Conservation (phyloP, 2,797 vertebrate species). For the Phrynocephalus vlangalii region DNA sequence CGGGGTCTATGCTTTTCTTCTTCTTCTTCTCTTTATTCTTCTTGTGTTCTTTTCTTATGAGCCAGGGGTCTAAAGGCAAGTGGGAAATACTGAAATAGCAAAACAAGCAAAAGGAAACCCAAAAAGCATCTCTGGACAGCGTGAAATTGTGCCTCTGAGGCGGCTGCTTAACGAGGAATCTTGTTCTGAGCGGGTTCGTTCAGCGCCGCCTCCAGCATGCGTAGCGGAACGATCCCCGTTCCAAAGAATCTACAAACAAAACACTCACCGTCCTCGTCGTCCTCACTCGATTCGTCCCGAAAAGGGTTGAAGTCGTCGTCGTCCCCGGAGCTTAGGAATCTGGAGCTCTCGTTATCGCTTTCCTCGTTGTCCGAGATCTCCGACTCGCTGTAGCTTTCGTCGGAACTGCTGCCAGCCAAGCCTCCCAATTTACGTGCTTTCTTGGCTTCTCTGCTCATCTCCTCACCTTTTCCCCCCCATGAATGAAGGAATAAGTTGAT, state of each 20-base stretch:
- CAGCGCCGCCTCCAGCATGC: background rate
- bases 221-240: no score
- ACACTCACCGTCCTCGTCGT: conserved; percentile 92
- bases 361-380: conserved; percentile 84
- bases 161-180: background rate
- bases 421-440: conserved; percentile 89
- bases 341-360: conserved; percentile 92
- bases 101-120: background rate
- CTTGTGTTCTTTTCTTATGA: conserved; percentile 98
- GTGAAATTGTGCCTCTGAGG: background rate
- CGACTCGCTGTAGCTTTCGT: conserved; percentile 89
- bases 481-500: background rate
- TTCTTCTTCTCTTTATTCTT: conserved; percentile 94
- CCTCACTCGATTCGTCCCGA: conserved; percentile 94
- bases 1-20: conserved; percentile 94
- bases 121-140: background rate
- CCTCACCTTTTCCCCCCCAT: conserved; percentile 79
- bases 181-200: rapidly evolving
- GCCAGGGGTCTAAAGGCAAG: conserved; percentile 89
- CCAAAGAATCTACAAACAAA: background rate
- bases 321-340: conserved; percentile 91
- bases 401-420: conserved; percentile 93
- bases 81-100: background rate
- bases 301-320: conserved; percentile 97
- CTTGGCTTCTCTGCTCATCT: conserved; percentile 88